Base-by-base conservation (phyloP, 1,140 invertebrate genomes). In the Rhynchophorus ferrugineus region DNA sequence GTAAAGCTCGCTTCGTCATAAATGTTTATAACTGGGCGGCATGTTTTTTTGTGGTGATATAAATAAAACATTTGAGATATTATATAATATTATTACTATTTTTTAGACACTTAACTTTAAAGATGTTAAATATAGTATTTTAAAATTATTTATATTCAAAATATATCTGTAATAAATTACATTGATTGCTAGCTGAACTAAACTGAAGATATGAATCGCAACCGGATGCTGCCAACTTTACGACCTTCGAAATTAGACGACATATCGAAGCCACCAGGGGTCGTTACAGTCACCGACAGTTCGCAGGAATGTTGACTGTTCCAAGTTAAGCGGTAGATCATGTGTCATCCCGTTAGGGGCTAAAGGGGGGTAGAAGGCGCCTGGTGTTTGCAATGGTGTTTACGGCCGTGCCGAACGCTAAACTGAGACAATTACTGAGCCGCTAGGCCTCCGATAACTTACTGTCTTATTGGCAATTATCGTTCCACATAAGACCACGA, bases 351-450 rank as follows among this genome's bases (percentile, higher is more conserved):
- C 49, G 45, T 24, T 38, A 37, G 42, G 44, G 33, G 44, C 46
- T 22, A 49, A 20, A 36, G 24, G 37, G 46, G 51, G 51, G 55
- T 49, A 46, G 11, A 8, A 44, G 43, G 63, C 61, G 59, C 60
- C 61, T 57, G 58, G 49, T 66, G 64, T 52, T 61, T 58, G 61
- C 62, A 64, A 66, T 66, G 57, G 64, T 66, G 64, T 64, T 66
- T 66, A 66, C 61, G 45, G 62, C 60, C 59, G 48, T 62, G 61
- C 17, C 63, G 62, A 60, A 61, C 56, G 51, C 34, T 64, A 62
- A 64, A 66, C 50, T 57, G 54, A 54, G 55, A 60, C 62, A 61
- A 66, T 66, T 62, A 64, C 61, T 54, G 52, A 44, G 45, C 56
- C 58, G 56, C 60, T 62, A 62, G 62, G 59, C 59, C 58, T 58